These are phyloP conservation scores for Hippoglossus stenolepis DNA, from an alignment of 2,113 vertebrate species.

Conservation along the genomic window DNA sequence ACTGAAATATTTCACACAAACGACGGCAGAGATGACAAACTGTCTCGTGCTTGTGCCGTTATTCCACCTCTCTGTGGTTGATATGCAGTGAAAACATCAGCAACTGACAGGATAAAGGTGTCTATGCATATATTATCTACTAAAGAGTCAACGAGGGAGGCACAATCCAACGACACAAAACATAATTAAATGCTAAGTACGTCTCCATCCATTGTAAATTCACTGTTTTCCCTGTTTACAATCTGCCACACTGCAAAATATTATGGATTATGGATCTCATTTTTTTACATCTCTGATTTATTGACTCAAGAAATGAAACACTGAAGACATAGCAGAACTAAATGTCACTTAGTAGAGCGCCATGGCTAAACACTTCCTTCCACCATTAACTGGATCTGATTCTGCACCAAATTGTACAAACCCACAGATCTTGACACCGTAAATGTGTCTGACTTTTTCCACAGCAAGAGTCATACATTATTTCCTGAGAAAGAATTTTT, in stretches of 20 bases:
- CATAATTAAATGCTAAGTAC: neutral
- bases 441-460: too few relatives aligned
- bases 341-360: too few relatives aligned
- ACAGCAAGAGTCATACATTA: too few relatives aligned
- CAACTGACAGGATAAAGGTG: neutral
- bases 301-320: neutral
- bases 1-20: too few relatives aligned
- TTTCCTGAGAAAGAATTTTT: too few relatives aligned
- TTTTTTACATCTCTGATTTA: neutral
- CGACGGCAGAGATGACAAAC: too few relatives aligned
- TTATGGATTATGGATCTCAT: neutral
- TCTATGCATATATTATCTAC: slow-evolving; percentile 6
- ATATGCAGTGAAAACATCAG: slow-evolving; percentile 8
- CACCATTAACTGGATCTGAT: neutral
- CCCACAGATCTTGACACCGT: too few relatives aligned
- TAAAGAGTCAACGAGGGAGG: neutral
- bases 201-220: neutral
- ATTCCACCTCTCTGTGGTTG: slow-evolving; percentile 3
- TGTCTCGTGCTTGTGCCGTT: neutral
- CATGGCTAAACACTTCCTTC: neutral
- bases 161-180: neutral
- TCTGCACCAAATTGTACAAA: neutral
- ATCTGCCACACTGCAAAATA: neutral
- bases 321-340: neutral
- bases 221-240: neutral